A percentile compares a stretch with the other conserved stretches of the same genome.
Evolutionary conservation across 2,888 invertebrate genomes (phyloP).

Genomic region (Empis livida): DNA sequence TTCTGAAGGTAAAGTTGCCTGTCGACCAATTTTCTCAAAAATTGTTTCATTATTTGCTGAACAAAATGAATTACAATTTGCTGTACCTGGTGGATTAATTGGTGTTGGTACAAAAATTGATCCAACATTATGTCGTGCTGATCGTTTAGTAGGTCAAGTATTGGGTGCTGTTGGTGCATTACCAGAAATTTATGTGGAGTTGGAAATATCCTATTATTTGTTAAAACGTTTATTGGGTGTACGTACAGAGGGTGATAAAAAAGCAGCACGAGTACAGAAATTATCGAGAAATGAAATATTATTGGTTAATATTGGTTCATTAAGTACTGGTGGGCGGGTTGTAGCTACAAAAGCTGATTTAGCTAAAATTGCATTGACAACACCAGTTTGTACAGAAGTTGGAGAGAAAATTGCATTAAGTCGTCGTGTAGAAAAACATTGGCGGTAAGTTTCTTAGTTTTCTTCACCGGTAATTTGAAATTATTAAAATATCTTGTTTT

Average conservation of each 20-base stretch:
- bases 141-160: constrained; percentile 95
- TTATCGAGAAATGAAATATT: constrained; percentile 81
- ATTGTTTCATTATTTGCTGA: constrained; percentile 97
- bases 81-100: constrained; percentile 98
- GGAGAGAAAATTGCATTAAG: constrained; percentile 99
- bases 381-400: constrained; percentile 97
- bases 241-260: constrained; percentile 96
- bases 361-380: constrained; percentile 92
- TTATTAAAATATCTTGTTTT: constrained; percentile 19
- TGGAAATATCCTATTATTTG: constrained; percentile 96
- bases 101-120: constrained; percentile 99
- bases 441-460: constrained; percentile 57
- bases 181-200: constrained; percentile 93
- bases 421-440: constrained; percentile 97
- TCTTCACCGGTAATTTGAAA: neutral
- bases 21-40: constrained; percentile 90
- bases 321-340: constrained; percentile 95
- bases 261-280: constrained; percentile 95
- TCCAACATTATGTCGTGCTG: constrained; percentile 95
- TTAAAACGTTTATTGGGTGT: constrained; percentile 92
- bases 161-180: constrained; percentile 92
- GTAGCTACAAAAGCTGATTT: constrained; percentile 91
- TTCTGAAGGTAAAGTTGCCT: constrained; percentile 86
- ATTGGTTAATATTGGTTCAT: constrained; percentile 95
- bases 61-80: constrained; percentile 96